phyloP scores from a whole-genome alignment of 2,113 vertebrate genomes.

The Rhinolophus ferrumequinum region DNA sequence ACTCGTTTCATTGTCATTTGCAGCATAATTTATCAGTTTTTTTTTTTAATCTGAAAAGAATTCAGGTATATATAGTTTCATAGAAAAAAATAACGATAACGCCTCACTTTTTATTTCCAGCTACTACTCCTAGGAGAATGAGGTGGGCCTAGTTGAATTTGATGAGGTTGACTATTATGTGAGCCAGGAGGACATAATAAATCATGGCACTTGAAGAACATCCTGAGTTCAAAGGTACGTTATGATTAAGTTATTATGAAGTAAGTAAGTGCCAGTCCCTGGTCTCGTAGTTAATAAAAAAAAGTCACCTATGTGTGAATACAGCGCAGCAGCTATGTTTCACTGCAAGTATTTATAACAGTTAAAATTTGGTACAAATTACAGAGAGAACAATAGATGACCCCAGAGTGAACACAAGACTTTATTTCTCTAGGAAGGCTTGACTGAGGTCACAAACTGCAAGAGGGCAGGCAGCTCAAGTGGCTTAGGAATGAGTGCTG shows the following conservation, averaged over 20 bases:
- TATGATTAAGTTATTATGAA: conserved; percentile 39
- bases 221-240: conserved; percentile 59
- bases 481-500: conserved; percentile 68
- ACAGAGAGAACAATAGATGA: conserved; percentile 61
- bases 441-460: conserved; percentile 72
- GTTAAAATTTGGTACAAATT: conserved; percentile 78
- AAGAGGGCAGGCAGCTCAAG: conserved; percentile 34
- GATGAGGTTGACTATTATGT: conserved; percentile 52
- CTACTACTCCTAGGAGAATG: conserved; percentile 59
- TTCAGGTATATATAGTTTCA: conserved; percentile 41
- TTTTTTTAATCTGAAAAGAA: conserved; percentile 55
- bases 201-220: conserved; percentile 53
- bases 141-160: conserved; percentile 56
- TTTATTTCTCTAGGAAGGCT: conserved; percentile 72
- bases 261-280: conserved; percentile 47
- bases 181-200: conserved; percentile 51
- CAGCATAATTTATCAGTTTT: conserved; percentile 62
- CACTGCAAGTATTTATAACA: conserved; percentile 60
- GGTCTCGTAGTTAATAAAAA: conserved; percentile 37
- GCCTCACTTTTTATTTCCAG: conserved; percentile 60
- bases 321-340: background rate
- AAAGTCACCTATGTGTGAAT: conserved; percentile 7
- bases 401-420: conserved; percentile 51
- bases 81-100: conserved; percentile 3
- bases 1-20: conserved; percentile 65